phyloP scores from a whole-genome alignment of 2,888 invertebrate species.

The Dione vanillae region DNA sequence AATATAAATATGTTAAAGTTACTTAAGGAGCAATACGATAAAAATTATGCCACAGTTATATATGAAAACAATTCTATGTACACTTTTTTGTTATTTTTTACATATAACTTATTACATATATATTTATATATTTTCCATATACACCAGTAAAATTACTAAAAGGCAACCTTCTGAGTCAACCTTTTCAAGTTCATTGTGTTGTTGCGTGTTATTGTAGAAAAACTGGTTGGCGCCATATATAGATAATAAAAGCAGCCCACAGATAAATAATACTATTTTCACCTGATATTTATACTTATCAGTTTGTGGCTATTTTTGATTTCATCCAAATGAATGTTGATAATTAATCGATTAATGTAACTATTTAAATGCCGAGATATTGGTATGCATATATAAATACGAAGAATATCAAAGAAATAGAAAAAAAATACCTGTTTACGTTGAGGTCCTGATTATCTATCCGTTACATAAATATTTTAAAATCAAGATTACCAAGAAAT shows the following conservation, averaged over 20 bases:
- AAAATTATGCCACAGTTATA: too few species aligned
- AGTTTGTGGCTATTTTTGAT: not conserved
- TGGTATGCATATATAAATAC: not conserved
- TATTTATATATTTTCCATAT: not conserved
- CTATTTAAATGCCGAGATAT: not conserved
- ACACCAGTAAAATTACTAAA: conserved; percentile 15
- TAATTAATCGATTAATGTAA: not conserved
- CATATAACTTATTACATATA: not conserved
- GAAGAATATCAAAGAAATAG: not conserved
- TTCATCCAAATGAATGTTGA: not conserved
- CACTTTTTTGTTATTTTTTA: not conserved
- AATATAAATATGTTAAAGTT: not conserved
- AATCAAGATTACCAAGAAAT: conserved; percentile 38
- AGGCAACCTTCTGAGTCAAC: conserved; percentile 31
- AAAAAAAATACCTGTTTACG: not conserved
- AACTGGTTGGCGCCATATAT: conserved; percentile 34
- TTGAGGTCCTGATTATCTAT: conserved; percentile 10
- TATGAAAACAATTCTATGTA: not conserved
- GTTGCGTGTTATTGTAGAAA: conserved; percentile 33
- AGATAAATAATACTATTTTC: conserved; percentile 28
- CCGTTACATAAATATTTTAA: conserved; percentile 11
- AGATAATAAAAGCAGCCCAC: conserved; percentile 30
- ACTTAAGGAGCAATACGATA: too few species aligned
- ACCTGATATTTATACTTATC: conserved; percentile 3
- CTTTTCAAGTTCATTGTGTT: conserved; percentile 35